Conservation (phyloP, 1,140 invertebrate genomes). For the Zaprionus tsacasi region DNA sequence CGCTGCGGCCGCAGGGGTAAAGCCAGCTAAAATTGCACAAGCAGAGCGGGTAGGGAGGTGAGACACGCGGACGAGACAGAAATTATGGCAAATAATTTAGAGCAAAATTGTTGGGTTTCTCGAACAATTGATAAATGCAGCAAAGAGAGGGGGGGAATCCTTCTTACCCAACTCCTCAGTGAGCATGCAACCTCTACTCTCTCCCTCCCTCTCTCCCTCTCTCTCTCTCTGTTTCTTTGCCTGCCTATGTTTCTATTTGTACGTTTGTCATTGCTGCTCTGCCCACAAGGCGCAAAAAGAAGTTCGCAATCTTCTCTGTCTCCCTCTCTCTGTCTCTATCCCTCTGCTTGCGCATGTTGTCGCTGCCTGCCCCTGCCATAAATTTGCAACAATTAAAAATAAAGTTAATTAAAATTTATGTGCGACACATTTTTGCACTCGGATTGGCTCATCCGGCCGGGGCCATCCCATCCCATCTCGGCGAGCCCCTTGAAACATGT, state of each 20-base stretch:
- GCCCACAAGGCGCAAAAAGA: conserved; percentile 47
- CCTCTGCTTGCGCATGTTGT: conserved; percentile 12
- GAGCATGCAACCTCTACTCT: conserved; percentile 44
- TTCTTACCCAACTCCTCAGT: not conserved
- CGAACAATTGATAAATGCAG: conserved; percentile 46
- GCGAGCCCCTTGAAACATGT: conserved; percentile 17
- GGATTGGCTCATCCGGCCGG: conserved; percentile 21
- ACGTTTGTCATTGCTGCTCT: conserved; percentile 68
- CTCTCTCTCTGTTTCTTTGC: conserved; percentile 7
- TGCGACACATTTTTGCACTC: conserved; percentile 73
- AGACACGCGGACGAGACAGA: conserved; percentile 52
- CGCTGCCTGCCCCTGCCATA: conserved; percentile 62
- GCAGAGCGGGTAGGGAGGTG: not conserved
- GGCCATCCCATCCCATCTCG: not conserved
- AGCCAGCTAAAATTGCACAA: conserved; percentile 39
- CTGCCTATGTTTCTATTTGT: conserved; percentile 52
- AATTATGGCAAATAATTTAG: conserved; percentile 84
- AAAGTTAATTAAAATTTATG: conserved; percentile 84
- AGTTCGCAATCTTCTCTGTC: conserved; percentile 13
- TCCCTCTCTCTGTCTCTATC: not conserved
- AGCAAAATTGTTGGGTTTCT: conserved; percentile 68
- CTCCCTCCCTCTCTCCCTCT: conserved; percentile 21
- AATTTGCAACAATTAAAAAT: conserved; percentile 83
- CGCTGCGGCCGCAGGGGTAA: conserved; percentile 2
- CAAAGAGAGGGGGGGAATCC: not conserved